These are phyloP conservation scores for Brachionus sp. DNA, from an alignment of 1,140 invertebrate genomes.

Conservation along the genomic window DNA sequence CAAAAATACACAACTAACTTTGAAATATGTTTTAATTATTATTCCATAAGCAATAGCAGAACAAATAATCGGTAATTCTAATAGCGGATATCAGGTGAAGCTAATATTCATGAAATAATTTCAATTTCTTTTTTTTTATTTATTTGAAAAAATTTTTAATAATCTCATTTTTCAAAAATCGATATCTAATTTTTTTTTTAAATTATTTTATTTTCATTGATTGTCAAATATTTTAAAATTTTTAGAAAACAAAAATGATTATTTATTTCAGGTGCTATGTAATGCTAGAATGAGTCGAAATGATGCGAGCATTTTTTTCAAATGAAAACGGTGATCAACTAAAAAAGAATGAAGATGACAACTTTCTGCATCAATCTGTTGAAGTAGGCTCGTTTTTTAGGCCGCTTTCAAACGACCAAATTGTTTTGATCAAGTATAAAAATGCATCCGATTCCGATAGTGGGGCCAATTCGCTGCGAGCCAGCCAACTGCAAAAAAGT, in stretches of 20 bases:
- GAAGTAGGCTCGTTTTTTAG: neutral
- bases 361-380: constrained; percentile 16
- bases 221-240: too few species aligned
- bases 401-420: neutral
- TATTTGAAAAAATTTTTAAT: neutral
- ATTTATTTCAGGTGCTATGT: neutral
- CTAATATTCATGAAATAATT: neutral
- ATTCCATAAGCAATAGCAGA: neutral
- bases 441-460: neutral
- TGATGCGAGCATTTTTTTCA: neutral
- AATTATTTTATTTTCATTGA: neutral
- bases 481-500: constrained; percentile 10
- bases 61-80: neutral
- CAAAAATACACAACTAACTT: neutral
- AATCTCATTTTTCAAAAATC: neutral
- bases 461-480: neutral
- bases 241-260: neutral
- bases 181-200: neutral
- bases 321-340: neutral
- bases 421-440: constrained; percentile 23
- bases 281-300: neutral
- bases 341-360: neutral
- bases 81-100: neutral
- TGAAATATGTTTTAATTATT: neutral
- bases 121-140: neutral